Evolutionary conservation across 2,797 vertebrate genomes (phyloP), one percentile per base, ranked within the genome.

Genomic region (Helicolenus hilgendorfi): DNA sequence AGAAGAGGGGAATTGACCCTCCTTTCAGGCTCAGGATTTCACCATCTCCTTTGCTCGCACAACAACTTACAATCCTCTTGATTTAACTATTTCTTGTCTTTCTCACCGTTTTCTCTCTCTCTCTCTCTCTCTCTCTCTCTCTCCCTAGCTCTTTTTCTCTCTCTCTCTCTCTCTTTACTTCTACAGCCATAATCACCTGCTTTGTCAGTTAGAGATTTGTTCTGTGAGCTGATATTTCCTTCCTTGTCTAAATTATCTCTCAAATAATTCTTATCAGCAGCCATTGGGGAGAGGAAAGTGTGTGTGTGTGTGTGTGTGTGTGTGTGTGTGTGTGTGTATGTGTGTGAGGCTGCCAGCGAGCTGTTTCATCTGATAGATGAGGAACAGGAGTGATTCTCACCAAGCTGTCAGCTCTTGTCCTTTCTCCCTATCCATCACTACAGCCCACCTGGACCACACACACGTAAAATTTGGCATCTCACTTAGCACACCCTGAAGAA

Each of bases 321-420:
- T 59, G 60, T 71, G 41, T 31, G 29, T 72, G 79, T 84, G 63
- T 82, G 55, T 67, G 75, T 68, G 29, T 64, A 72, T 65, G 31
- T 76, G 24, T 10, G 59, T 36, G 69, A 5, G 53, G 53, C 24
- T 81, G 79, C 81, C 83, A 83, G n/a, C 45, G 74, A 87, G 72
- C 80, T 70, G 69, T 88, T 94, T 75, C 68, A 83, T 91, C 83
- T 92, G 88, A 94, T 88, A 90, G 82, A 95, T 86, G 87, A 88
- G 84, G 58, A 91, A 84, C 83, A 84, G 74, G 33, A 87, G 72
- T 73, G 85, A 89, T 84, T 89, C 69, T 92, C 63, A 89, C 88
- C 67, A 83, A 86, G 91, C 84, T 91, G 90, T 91, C 92, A 87
- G 77, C 69, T 91, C 64, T 55, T 64, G 81, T 90, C 81, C 55